Evolutionary conservation across 2,888 invertebrate species (phyloP).

Genomic region (Drosophila mimica): DNA sequence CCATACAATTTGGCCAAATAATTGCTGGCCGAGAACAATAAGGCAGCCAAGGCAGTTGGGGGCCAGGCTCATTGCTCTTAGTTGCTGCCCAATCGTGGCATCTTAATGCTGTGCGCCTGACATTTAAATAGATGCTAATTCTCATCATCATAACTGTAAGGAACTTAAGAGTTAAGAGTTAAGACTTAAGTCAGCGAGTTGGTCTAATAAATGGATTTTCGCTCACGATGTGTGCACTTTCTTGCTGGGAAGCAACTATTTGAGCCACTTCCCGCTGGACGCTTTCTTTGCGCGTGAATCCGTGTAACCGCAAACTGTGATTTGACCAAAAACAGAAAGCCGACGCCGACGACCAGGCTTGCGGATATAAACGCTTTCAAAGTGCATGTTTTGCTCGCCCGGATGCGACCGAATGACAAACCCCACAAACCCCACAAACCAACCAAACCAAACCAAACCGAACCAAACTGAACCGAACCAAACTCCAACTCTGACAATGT

Average conservation of each 20-base stretch:
- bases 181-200: conserved; percentile 1
- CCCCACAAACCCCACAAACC: conserved; percentile 2
- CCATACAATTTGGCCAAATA: conserved; percentile 63
- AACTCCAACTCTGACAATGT: conserved; percentile 61
- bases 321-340: conserved; percentile 74
- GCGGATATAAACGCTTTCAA: conserved; percentile 76
- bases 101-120: conserved; percentile 67
- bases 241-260: conserved; percentile 31
- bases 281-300: conserved; percentile 79
- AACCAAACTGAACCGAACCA: conserved; percentile 41
- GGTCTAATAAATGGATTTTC: conserved; percentile 32
- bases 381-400: conserved; percentile 57
- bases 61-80: conserved; percentile 34
- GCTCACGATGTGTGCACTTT: conserved; percentile 43
- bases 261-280: conserved; percentile 68
- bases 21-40: conserved; percentile 70
- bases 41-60: conserved; percentile 26
- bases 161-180: conserved; percentile 19
- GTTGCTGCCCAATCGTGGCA: conserved; percentile 67
- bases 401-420: conserved; percentile 12
- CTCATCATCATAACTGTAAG: conserved; percentile 67
- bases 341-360: conserved; percentile 46
- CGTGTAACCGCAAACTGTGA: conserved; percentile 78
- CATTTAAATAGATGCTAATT: conserved; percentile 79
- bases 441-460: conserved; percentile 23